These are phyloP conservation scores for Gryllus bimaculatus DNA, from an alignment of 1,140 invertebrate species.

Conservation along the genomic window DNA sequence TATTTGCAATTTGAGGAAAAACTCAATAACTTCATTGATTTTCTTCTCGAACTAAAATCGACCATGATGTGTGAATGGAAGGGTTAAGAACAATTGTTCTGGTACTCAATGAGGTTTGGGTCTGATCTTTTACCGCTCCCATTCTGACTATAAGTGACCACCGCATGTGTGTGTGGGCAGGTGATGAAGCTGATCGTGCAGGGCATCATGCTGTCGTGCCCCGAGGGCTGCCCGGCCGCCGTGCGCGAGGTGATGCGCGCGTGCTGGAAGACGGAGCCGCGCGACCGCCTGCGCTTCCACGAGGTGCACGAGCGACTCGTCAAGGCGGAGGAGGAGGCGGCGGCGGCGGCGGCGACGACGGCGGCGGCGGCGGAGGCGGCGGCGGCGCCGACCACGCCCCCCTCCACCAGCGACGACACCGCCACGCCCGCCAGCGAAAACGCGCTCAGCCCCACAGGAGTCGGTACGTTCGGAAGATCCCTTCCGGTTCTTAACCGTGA, in stretches of 20 bases:
- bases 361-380: not conserved
- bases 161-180: slow-evolving; percentile 30
- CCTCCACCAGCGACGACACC: not conserved
- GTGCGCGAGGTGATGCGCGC: slow-evolving; percentile 72
- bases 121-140: too few relatives aligned
- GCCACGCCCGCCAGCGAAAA: not conserved
- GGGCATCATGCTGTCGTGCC: slow-evolving; percentile 72
- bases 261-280: slow-evolving; percentile 78
- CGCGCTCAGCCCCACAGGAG: not conserved
- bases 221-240: slow-evolving; percentile 66
- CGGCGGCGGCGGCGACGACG: not conserved
- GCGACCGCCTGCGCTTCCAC: slow-evolving; percentile 62
- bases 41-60: too few relatives aligned
- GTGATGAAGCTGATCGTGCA: slow-evolving; percentile 75
- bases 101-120: too few relatives aligned
- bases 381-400: not conserved
- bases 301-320: slow-evolving; percentile 46
- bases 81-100: too few relatives aligned
- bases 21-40: too few relatives aligned
- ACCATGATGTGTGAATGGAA: too few relatives aligned
- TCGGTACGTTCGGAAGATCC: too few relatives aligned
- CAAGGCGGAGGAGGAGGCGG: slow-evolving; percentile 6
- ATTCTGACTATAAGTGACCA: too few relatives aligned
- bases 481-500: too few relatives aligned
- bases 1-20: too few relatives aligned